Conservation (phyloP, 2,888 invertebrate genomes). For the Dromius quadrimaculatus region DNA sequence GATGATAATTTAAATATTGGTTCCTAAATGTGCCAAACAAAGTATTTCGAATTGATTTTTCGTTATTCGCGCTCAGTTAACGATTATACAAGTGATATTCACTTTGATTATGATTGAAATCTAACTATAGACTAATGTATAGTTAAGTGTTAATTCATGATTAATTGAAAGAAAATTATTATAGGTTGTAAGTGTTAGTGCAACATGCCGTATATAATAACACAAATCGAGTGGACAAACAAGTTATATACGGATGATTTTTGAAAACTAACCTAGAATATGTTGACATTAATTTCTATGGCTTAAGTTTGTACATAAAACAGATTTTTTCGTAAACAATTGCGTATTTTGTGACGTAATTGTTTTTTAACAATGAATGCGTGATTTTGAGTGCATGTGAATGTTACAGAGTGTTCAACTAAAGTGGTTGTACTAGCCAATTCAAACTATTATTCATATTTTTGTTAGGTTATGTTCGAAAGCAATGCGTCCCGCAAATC, state of each 20-base stretch:
- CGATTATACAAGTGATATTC: slow-evolving; percentile 48
- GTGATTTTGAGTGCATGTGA: slow-evolving; percentile 18
- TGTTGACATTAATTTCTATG: slow-evolving; percentile 38
- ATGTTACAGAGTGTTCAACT: slow-evolving; percentile 21
- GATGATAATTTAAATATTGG: slow-evolving; percentile 25
- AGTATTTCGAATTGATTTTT: slow-evolving; percentile 7
- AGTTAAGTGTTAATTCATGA: slow-evolving; percentile 50
- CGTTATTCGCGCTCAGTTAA: slow-evolving; percentile 49
- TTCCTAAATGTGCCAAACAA: slow-evolving; percentile 50
- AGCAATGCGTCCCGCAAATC: background rate
- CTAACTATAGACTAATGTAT: slow-evolving; percentile 49
- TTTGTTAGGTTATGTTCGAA: background rate
- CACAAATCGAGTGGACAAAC: slow-evolving; percentile 20
- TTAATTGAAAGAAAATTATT: slow-evolving; percentile 42
- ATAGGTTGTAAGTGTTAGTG: slow-evolving; percentile 47
- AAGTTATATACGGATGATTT: slow-evolving; percentile 32
- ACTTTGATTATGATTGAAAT: slow-evolving; percentile 44
- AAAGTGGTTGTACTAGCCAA: slow-evolving; percentile 26
- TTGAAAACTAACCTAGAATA: slow-evolving; percentile 45
- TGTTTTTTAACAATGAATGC: slow-evolving; percentile 39
- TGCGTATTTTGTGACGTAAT: slow-evolving; percentile 3
- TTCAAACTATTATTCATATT: slow-evolving; percentile 22
- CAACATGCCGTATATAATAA: slow-evolving; percentile 35
- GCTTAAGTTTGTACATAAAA: slow-evolving; percentile 44
- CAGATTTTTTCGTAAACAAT: slow-evolving; percentile 35